Conservation (phyloP, 2,888 invertebrate genomes). For the Globia sparganii region DNA sequence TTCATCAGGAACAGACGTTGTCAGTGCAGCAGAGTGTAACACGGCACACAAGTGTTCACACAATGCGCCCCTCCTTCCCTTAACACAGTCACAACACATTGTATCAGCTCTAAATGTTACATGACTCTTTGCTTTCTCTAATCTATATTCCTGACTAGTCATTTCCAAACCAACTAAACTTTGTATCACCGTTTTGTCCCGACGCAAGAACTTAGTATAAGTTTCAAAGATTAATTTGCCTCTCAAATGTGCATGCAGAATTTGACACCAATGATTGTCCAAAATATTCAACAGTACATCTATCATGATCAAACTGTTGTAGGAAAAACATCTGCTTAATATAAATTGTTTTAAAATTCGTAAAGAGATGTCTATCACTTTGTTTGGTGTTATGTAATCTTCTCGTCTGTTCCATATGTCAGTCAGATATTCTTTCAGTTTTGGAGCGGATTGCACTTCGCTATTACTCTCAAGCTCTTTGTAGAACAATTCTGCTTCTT, state of each 20-base stretch:
- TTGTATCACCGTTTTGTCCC: constrained; percentile 27
- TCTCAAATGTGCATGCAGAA: constrained; percentile 62
- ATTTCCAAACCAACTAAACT: constrained; percentile 11
- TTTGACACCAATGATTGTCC: constrained; percentile 66
- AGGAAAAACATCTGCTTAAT: constrained; percentile 62
- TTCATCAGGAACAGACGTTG: constrained; percentile 29
- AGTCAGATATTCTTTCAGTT: constrained; percentile 41
- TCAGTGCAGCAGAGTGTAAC: constrained; percentile 54
- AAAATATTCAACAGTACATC: constrained; percentile 71
- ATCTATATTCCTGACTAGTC: constrained; percentile 16
- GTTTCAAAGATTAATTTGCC: constrained; percentile 40
- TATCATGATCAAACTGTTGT: constrained; percentile 66
- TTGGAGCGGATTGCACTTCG: constrained; percentile 11
- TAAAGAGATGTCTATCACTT: constrained; percentile 45
- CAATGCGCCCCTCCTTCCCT: constrained; percentile 65
- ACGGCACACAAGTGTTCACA: constrained; percentile 72
- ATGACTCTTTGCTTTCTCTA: constrained; percentile 17
- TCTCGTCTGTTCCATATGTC: constrained; percentile 41
- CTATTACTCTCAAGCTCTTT: constrained; percentile 26
- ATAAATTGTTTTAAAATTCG: constrained; percentile 55
- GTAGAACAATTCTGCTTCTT: constrained; percentile 35
- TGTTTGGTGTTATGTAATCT: constrained; percentile 30
- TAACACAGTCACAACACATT: constrained; percentile 70
- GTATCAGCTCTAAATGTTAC: constrained; percentile 67
- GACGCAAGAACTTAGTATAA: constrained; percentile 45